Conservation (phyloP, 2,797 vertebrate species). For the Antrozous pallidus region DNA sequence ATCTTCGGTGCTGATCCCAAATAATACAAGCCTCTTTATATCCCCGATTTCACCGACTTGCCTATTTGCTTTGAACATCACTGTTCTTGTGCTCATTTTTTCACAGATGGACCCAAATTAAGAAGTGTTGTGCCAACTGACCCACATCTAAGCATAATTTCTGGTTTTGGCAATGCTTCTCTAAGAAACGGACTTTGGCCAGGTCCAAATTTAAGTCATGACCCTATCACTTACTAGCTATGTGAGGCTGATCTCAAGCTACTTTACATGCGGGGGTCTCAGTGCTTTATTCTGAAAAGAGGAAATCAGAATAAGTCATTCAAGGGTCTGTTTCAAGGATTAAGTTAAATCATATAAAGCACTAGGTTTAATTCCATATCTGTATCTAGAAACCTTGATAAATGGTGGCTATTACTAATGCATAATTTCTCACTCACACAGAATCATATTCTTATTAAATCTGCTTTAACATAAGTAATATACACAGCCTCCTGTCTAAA, state of each 20-base stretch:
- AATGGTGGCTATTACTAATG: background rate
- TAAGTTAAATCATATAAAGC: background rate
- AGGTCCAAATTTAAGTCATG: background rate
- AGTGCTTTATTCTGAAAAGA: conserved; percentile 6
- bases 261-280: background rate
- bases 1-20: background rate
- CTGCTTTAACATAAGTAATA: background rate
- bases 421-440: conserved; percentile 1
- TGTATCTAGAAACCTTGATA: background rate
- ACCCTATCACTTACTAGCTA: background rate
- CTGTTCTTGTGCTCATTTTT: background rate
- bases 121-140: background rate
- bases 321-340: background rate
- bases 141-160: background rate
- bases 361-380: background rate
- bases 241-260: background rate
- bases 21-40: background rate
- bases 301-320: background rate
- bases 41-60: background rate
- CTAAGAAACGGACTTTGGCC: background rate
- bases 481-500: background rate
- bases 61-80: background rate
- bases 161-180: background rate
- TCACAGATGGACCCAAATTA: background rate
- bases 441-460: background rate